Base-by-base conservation (phyloP, 1,140 invertebrate genomes). In the Eumeta japonica region DNA sequence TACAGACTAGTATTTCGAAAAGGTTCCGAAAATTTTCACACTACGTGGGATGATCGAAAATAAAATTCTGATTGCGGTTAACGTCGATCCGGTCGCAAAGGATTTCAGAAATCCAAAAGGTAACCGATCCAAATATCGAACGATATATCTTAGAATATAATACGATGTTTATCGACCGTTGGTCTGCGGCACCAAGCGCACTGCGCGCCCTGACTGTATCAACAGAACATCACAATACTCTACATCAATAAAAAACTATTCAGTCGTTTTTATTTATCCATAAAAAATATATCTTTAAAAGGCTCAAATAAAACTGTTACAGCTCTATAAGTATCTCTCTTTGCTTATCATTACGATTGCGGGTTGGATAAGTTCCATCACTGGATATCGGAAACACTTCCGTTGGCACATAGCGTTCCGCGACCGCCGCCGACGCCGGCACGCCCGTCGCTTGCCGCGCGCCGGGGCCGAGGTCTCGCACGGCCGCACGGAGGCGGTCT, bases 261-360 rank as follows among this genome's bases (percentile, higher is more conserved):
- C 66, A 71, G 65, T 71, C 66, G 66, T 67, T 71, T 68, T 74
- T 71, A 66, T 71, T 68, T 70, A 71, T 65, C 54, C 62, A 71
- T 71, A 70, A 74, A 24, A 71, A 70, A 71, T 71, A 74, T 70
- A 74, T 71, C 59, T 71, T 71, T 68, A 70, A 64, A 71, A 71
- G 66, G 66, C 66, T 71, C 63, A 65, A 73, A 68, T 62, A 61
- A 70, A 70, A 62, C 55, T 55, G 62, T 60, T 59, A 54, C 55
- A 65, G 55, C 37, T 45, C 34, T 45, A 40, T 37, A 40, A 40
- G 31, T 28, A 33, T 35, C 3, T 35, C 19, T 35, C 20, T 35
- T 20, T n/a, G 4, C 18, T 35, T 35, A 34, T 20, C 9, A 24
- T 14, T 20, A 35, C 3, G 15, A 48, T 41, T 49, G 59, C 54